A percentile compares a stretch with the other conserved stretches of the same genome.
phyloP scores from a whole-genome alignment of 2,888 invertebrate genomes.

The Gari tellinella region DNA sequence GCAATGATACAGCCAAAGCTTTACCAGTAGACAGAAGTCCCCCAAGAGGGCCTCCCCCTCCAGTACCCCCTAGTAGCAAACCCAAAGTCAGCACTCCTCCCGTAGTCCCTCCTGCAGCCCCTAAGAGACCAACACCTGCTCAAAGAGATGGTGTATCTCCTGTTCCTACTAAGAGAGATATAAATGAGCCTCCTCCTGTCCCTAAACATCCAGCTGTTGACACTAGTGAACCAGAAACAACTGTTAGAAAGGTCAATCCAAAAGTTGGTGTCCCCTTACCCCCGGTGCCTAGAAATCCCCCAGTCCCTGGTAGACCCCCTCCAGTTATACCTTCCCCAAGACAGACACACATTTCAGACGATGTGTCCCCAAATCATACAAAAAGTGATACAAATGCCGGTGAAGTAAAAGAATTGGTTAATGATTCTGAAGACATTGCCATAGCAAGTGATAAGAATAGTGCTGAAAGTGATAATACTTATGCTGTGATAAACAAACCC shows the following conservation, averaged over 20 bases:
- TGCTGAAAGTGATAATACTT: constrained; percentile 11
- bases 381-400: neutral
- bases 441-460: neutral
- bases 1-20: too few relatives aligned
- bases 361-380: neutral
- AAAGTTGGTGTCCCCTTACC: too few relatives aligned
- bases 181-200: constrained; percentile 11
- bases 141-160: neutral
- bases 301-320: constrained; percentile 15
- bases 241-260: too few relatives aligned
- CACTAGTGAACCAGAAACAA: neutral
- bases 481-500: constrained; percentile 63
- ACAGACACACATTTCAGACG: constrained; percentile 15
- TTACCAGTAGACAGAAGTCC: neutral
- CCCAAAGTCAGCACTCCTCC: neutral
- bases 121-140: constrained; percentile 3
- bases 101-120: neutral
- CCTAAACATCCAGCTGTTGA: constrained; percentile 19
- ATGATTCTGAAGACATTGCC: neutral
- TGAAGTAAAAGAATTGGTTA: constrained; percentile 1
- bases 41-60: constrained; percentile 24
- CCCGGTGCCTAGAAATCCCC: constrained; percentile 8
- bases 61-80: constrained; percentile 8
- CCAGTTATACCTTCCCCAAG: neutral
- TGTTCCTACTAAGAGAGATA: neutral